Percentiles rank a stretch among this genome's conserved stretches.
Evolutionary conservation across 2,888 invertebrate species (phyloP).

Genomic region (Heliconius aoede): DNA sequence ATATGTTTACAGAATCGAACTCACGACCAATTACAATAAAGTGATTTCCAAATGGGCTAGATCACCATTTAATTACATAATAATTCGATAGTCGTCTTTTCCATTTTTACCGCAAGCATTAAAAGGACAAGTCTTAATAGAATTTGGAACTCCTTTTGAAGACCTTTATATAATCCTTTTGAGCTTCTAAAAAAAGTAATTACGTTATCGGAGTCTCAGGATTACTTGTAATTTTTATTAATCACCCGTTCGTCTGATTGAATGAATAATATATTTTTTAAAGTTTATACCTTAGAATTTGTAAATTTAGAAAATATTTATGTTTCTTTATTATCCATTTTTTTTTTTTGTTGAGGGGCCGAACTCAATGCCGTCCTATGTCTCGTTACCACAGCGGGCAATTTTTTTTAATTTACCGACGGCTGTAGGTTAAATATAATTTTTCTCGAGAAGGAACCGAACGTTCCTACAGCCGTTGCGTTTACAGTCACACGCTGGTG

Average conservation of each 20-base stretch:
- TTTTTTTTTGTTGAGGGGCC: no score
- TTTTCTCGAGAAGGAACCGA: no score
- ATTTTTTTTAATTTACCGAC: no score
- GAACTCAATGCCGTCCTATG: no score
- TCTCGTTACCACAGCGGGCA: no score
- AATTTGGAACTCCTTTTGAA: conserved; percentile 22
- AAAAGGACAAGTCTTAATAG: conserved; percentile 26
- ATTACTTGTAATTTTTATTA: neutral
- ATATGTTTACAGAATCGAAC: neutral
- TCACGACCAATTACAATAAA: no score
- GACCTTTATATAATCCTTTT: conserved; percentile 13
- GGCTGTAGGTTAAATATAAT: no score
- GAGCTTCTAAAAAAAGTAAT: conserved; percentile 15
- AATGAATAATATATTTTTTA: neutral
- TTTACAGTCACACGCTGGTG: no score
- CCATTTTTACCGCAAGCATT: conserved; percentile 17
- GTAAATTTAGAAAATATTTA: no score
- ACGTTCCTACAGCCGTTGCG: no score
- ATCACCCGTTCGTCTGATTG: neutral
- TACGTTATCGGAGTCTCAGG: neutral
- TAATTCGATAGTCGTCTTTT: neutral
- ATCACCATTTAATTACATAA: conserved; percentile 14
- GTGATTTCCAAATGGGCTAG: neutral
- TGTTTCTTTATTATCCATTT: no score
- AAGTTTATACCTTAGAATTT: no score